These are phyloP conservation scores for Cichlasoma orientale DNA, from an alignment of 2,797 vertebrate genomes.

Conservation along the genomic window DNA sequence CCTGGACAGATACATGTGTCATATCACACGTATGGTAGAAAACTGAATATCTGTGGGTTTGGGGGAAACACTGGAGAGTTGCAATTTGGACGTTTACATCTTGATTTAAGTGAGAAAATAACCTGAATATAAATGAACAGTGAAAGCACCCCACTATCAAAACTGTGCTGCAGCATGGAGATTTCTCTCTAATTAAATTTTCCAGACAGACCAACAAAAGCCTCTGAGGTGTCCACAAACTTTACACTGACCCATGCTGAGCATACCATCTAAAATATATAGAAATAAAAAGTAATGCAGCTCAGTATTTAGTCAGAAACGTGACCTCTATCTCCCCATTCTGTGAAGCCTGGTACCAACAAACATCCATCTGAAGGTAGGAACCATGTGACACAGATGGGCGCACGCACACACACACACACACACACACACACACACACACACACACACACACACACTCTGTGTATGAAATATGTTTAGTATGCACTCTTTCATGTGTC, in stretches of 20 bases:
- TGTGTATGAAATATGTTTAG: slow-evolving; percentile 24
- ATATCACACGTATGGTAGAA: rapidly evolving
- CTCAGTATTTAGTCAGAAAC: neutral
- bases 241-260: neutral
- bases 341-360: neutral
- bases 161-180: neutral
- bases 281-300: neutral
- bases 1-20: neutral
- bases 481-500: slow-evolving; percentile 35
- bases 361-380: slow-evolving; percentile 26
- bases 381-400: neutral
- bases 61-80: neutral
- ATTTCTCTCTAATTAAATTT: neutral
- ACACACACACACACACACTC: neutral
- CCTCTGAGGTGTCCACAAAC: too few species aligned
- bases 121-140: neutral
- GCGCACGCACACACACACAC: neutral
- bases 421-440: slow-evolving; percentile 2
- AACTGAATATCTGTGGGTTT: neutral
- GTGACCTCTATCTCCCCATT: neutral
- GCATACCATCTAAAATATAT: neutral
- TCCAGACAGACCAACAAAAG: neutral
- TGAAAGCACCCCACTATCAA: neutral
- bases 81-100: neutral
- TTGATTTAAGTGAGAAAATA: neutral